phyloP scores from a whole-genome alignment of 37 sponge, comb jelly and placozoan species.

The Mnemiopsis leidyi region DNA sequence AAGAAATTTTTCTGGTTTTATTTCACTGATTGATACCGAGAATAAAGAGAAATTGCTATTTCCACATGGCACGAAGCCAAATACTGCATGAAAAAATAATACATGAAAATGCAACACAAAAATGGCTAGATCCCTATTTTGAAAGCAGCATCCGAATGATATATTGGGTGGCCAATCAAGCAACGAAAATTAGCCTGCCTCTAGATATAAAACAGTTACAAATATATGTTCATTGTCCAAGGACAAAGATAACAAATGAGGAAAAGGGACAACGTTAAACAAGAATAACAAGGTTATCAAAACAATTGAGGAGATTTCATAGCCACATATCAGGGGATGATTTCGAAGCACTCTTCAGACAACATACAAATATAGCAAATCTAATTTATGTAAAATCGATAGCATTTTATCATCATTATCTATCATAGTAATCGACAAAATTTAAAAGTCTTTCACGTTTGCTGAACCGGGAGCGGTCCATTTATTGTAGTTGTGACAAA shows the following conservation, averaged over 20 bases:
- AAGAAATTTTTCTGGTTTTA: too few relatives aligned
- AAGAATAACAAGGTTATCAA: neutral
- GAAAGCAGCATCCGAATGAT: neutral
- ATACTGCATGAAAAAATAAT: neutral
- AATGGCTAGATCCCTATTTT: neutral
- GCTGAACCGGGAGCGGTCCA: neutral
- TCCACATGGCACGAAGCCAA: neutral
- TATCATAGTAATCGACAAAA: too few relatives aligned
- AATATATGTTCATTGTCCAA: neutral
- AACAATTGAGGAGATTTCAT: too few relatives aligned
- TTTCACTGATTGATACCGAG: too few relatives aligned
- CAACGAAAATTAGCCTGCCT: neutral
- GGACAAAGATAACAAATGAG: neutral
- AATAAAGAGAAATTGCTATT: neutral
- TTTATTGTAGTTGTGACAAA: too few relatives aligned
- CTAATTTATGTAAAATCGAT: too few relatives aligned
- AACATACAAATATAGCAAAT: too few relatives aligned
- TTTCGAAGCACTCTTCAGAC: too few relatives aligned
- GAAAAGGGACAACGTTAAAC: neutral
- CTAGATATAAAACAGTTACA: neutral
- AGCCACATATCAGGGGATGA: too few relatives aligned
- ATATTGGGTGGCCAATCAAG: neutral
- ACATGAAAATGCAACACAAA: neutral
- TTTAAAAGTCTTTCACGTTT: too few relatives aligned
- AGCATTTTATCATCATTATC: too few relatives aligned